Conservation (phyloP, 1,140 invertebrate species). For the Gerris buenoi region DNA sequence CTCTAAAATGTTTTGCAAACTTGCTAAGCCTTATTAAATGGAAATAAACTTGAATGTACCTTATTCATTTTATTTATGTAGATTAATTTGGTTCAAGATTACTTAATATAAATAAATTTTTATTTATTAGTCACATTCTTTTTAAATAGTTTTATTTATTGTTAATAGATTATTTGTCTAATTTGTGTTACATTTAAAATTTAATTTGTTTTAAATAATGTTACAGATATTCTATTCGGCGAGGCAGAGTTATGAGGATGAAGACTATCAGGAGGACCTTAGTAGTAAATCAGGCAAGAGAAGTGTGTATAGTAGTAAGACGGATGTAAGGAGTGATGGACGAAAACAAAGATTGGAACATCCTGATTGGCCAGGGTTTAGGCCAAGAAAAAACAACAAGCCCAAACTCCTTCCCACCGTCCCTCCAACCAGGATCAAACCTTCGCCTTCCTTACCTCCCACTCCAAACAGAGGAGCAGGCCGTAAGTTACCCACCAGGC, state of each 20-base stretch:
- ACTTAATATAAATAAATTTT: no score
- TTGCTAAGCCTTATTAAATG: no score
- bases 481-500: conserved; percentile 30
- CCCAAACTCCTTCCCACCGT: conserved; percentile 24
- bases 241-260: conserved; percentile 24
- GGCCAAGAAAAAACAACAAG: conserved; percentile 28
- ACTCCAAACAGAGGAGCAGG: conserved; percentile 24
- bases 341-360: conserved; percentile 22
- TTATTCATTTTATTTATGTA: no score
- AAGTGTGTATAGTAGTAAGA: conserved; percentile 20
- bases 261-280: conserved; percentile 20
- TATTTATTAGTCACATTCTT: no score
- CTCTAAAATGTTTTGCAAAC: no score
- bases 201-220: neutral
- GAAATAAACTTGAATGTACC: no score
- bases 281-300: conserved; percentile 14
- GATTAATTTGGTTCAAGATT: no score
- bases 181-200: no score
- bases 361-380: conserved; percentile 3
- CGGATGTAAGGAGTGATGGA: conserved; percentile 16
- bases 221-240: conserved; percentile 22
- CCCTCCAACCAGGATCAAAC: conserved; percentile 29
- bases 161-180: no score
- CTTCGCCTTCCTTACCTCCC: conserved; percentile 23
- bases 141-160: no score